These are phyloP conservation scores for Metellina segmentata DNA, from an alignment of 2,888 invertebrate genomes.

Conservation along the genomic window DNA sequence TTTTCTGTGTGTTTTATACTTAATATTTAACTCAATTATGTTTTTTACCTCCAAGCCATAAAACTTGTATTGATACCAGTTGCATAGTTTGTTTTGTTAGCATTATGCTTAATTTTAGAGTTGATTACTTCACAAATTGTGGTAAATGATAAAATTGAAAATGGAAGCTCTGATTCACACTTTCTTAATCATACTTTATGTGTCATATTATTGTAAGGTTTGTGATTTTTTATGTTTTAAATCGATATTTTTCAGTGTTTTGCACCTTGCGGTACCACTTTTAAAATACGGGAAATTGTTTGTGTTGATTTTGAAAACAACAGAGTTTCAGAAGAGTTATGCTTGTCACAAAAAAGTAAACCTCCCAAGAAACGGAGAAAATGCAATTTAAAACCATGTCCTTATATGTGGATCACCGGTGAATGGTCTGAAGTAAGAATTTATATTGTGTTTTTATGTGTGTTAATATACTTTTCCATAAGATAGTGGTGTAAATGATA, in stretches of 20 bases:
- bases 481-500: neutral
- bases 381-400: constrained; percentile 80
- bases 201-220: neutral
- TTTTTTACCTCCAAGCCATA: too few species aligned
- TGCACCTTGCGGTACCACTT: constrained; percentile 73
- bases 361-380: constrained; percentile 78
- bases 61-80: neutral
- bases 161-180: too few species aligned
- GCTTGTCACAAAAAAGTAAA: constrained; percentile 72
- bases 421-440: constrained; percentile 84
- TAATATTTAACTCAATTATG: too few species aligned
- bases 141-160: too few species aligned
- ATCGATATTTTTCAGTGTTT: constrained; percentile 55
- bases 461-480: neutral
- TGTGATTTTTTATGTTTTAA: neutral
- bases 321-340: constrained; percentile 75
- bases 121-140: neutral
- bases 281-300: constrained; percentile 67
- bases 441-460: neutral
- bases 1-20: too few species aligned
- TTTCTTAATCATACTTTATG: too few species aligned
- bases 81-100: neutral
- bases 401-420: constrained; percentile 83
- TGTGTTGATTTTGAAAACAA: constrained; percentile 77
- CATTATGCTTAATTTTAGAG: neutral